phyloP scores from a whole-genome alignment of 2,113 vertebrate genomes.

The Oreochromis aureus region DNA sequence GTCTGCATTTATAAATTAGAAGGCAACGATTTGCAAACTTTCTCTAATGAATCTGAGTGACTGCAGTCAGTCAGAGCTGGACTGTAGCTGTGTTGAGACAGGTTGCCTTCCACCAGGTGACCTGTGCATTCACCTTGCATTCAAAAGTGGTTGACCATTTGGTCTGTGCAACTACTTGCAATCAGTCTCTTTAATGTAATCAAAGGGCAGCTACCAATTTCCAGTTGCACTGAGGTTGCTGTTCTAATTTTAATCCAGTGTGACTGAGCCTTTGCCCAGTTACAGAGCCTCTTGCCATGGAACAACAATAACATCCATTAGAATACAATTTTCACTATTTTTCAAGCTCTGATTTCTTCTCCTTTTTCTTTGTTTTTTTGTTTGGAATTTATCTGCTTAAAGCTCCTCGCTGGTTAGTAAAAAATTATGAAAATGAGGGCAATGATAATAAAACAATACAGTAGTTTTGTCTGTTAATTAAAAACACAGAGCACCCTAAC shows the following conservation, averaged over 20 bases:
- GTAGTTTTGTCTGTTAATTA: background rate
- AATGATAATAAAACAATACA: background rate
- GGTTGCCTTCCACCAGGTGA: background rate
- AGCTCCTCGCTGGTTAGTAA: background rate
- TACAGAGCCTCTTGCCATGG: background rate
- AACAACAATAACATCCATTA: background rate
- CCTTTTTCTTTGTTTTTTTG: background rate
- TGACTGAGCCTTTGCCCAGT: background rate
- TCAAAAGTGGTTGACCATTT: background rate
- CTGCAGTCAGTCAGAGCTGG: background rate
- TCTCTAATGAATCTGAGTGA: background rate
- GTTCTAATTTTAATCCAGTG: background rate
- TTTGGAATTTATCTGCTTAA: background rate
- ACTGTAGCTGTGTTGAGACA: background rate
- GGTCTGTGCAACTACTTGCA: background rate
- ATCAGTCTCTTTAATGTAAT: background rate
- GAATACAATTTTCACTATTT: background rate
- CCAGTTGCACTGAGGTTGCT: background rate
- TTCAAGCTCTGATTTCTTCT: background rate
- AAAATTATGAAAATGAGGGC: background rate
- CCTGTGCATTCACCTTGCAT: background rate
- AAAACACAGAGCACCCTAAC: background rate
- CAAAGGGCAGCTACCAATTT: background rate
- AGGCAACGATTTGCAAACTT: background rate
- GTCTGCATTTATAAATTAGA: background rate